Conservation (phyloP, 2,797 vertebrate genomes). For the Gymnothorax javanicus region DNA sequence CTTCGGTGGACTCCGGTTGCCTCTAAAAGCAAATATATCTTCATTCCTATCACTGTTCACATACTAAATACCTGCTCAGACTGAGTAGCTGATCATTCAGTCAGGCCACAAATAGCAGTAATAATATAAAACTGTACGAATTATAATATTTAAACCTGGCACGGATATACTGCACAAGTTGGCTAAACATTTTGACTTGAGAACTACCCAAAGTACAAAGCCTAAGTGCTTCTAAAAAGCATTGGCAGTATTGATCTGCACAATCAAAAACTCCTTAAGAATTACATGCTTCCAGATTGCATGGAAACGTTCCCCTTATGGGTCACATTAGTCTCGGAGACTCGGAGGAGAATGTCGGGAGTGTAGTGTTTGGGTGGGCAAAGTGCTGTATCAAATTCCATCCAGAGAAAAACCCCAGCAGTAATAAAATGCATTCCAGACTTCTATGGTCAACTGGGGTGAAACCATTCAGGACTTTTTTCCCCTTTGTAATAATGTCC, state of each 20-base stretch:
- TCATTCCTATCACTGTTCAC: neutral
- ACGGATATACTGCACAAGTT: neutral
- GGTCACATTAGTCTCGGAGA: neutral
- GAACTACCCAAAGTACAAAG: neutral
- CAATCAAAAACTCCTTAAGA: neutral
- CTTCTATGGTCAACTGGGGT: neutral
- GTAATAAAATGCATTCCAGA: slow-evolving; percentile 6
- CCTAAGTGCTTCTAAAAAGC: neutral
- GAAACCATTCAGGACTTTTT: neutral
- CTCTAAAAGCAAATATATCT: no score
- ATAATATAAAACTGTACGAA: neutral
- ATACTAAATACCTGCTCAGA: neutral
- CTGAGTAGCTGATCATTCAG: neutral
- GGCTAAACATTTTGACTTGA: no score
- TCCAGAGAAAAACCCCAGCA: neutral
- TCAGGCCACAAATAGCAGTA: neutral
- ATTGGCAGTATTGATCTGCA: slow-evolving; percentile 1
- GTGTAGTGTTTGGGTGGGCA: slow-evolving; percentile 7
- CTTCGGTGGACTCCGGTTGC: neutral
- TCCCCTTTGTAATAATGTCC: neutral
- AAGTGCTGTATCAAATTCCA: neutral
- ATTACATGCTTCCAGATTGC: neutral
- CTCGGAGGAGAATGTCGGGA: neutral
- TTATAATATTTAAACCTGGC: neutral
- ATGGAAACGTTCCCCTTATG: neutral